phyloP scores from a whole-genome alignment of 2,797 vertebrate species.

The Podarcis siculus region DNA sequence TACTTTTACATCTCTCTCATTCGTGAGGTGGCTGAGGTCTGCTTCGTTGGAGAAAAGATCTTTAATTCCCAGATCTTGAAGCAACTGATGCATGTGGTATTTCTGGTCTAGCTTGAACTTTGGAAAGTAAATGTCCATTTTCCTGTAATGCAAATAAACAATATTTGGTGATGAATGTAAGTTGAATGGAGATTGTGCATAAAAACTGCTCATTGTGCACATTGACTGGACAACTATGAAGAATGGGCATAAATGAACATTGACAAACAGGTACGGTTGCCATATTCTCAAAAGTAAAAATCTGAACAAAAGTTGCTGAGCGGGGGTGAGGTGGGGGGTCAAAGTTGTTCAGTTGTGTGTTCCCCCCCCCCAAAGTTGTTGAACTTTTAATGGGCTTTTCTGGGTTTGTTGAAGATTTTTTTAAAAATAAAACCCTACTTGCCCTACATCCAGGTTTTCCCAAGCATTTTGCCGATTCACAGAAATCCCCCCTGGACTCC shows the following conservation, averaged over 20 bases:
- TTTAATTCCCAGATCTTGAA: conserved; percentile 84
- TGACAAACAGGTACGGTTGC: not conserved
- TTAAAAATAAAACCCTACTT: too few species aligned
- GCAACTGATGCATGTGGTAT: conserved; percentile 84
- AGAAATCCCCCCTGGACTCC: too few species aligned
- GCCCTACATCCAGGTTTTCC: too few species aligned
- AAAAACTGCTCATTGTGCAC: not conserved
- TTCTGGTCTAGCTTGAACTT: conserved; percentile 91
- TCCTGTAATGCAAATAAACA: conserved; percentile 72
- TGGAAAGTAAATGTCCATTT: conserved; percentile 87
- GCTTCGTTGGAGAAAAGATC: conserved; percentile 82
- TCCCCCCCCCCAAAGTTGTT: too few species aligned
- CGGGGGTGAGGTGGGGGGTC: too few species aligned
- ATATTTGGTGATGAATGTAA: not conserved
- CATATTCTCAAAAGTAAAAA: too few species aligned
- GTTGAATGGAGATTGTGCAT: not conserved
- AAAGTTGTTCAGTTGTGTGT: too few species aligned
- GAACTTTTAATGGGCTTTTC: too few species aligned
- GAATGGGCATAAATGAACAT: not conserved
- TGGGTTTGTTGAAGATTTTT: too few species aligned
- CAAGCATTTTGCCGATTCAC: too few species aligned
- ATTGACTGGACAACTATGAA: not conserved
- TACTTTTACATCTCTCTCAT: conserved; percentile 74
- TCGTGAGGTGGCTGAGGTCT: conserved; percentile 84
- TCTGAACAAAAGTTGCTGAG: too few species aligned